phyloP scores from a whole-genome alignment of 2,113 vertebrate species.

The Oreochromis aureus region DNA sequence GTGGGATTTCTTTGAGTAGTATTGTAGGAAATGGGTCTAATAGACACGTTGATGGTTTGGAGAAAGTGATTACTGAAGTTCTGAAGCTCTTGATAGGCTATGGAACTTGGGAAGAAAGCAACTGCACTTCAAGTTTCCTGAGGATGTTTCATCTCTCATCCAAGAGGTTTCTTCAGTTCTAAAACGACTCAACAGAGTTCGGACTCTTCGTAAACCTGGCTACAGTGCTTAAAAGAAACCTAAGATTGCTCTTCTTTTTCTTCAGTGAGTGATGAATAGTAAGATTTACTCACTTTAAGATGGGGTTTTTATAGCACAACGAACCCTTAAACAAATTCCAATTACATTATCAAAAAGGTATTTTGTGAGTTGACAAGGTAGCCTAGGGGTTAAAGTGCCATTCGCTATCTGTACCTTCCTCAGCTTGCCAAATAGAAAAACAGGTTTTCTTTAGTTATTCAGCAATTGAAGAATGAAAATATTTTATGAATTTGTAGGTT shows the following conservation, averaged over 20 bases:
- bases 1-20: not conserved
- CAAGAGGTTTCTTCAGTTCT: not conserved
- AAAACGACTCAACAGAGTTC: accelerated
- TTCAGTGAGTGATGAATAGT: not conserved
- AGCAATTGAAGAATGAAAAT: not conserved
- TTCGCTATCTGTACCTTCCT: not conserved
- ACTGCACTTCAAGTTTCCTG: not conserved
- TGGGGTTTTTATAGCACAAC: not conserved
- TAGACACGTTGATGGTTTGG: not conserved
- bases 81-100: not conserved
- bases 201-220: not conserved
- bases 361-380: not conserved
- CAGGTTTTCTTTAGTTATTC: not conserved
- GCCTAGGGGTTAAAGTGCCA: not conserved
- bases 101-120: not conserved
- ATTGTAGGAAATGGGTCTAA: not conserved
- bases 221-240: not conserved
- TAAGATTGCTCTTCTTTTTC: not conserved
- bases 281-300: not conserved
- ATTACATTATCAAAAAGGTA: not conserved
- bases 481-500: not conserved
- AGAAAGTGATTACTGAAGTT: not conserved
- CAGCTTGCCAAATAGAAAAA: not conserved
- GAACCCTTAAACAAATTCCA: not conserved
- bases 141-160: not conserved